Evolutionary conservation across 2,797 vertebrate species (phyloP).

Genomic region (Ambastaia sidthimunki): DNA sequence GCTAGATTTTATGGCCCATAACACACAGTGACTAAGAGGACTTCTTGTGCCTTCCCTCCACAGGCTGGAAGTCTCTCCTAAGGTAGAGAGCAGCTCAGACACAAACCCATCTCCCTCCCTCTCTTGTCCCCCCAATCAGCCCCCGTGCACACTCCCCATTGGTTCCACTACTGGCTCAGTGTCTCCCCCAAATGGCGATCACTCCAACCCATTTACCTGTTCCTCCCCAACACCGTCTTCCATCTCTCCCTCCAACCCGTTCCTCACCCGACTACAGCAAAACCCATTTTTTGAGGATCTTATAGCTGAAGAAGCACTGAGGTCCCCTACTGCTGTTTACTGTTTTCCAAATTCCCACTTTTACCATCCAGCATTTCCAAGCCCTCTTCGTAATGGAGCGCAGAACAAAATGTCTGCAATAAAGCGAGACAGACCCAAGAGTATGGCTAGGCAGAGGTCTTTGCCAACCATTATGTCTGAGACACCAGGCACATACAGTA

Average conservation of each 20-base stretch:
- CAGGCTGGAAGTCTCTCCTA: slow-evolving; percentile 98
- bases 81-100: slow-evolving; percentile 94
- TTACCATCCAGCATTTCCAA: slow-evolving; percentile 45
- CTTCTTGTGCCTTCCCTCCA: slow-evolving; percentile 93
- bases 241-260: slow-evolving; percentile 88
- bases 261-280: slow-evolving; percentile 85
- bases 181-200: slow-evolving; percentile 74
- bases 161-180: slow-evolving; percentile 69
- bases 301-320: slow-evolving; percentile 85
- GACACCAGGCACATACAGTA: slow-evolving; percentile 50
- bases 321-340: slow-evolving; percentile 84
- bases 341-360: slow-evolving; percentile 79
- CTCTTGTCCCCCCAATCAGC: slow-evolving; percentile 75
- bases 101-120: slow-evolving; percentile 77
- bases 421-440: slow-evolving; percentile 75
- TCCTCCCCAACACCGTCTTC: slow-evolving; percentile 75
- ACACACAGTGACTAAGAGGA: slow-evolving; percentile 87
- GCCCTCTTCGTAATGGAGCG: slow-evolving; percentile 40
- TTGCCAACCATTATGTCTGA: slow-evolving; percentile 72
- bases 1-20: slow-evolving; percentile 59
- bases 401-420: slow-evolving; percentile 61
- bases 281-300: slow-evolving; percentile 96
- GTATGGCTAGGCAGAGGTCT: slow-evolving; percentile 76
- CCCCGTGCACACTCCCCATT: slow-evolving; percentile 71
- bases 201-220: slow-evolving; percentile 76